Evolutionary conservation across 2,888 invertebrate species (phyloP).

Genomic region (Dicyrtomina minuta): DNA sequence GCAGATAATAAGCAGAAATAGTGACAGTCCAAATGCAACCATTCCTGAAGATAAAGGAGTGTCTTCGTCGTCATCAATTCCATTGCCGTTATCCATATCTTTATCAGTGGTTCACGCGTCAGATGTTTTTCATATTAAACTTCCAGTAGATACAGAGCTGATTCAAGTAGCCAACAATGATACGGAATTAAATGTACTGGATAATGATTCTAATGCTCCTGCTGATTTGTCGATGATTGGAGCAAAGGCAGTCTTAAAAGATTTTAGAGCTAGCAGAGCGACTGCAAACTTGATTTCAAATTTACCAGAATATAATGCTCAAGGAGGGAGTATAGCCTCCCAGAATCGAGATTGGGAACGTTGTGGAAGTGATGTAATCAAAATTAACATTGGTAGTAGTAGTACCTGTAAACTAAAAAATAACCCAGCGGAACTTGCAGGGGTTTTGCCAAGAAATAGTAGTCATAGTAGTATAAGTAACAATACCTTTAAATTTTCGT

Average conservation of each 20-base stretch:
- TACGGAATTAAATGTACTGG: constrained; percentile 15
- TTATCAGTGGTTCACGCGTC: constrained; percentile 28
- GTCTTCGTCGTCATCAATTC: constrained; percentile 31
- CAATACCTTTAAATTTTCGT: constrained; percentile 48
- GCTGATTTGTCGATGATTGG: constrained; percentile 34
- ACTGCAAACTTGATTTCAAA: background rate
- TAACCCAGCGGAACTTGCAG: constrained; percentile 32
- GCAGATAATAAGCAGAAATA: constrained; percentile 27
- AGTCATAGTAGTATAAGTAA: constrained; percentile 13
- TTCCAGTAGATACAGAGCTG: constrained; percentile 20
- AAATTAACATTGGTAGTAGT: constrained; percentile 32
- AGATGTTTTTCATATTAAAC: background rate
- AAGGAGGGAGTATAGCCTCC: constrained; percentile 1
- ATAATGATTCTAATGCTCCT: constrained; percentile 29
- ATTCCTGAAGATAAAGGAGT: constrained; percentile 32
- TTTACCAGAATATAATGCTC: constrained; percentile 4
- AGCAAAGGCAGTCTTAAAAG: constrained; percentile 9
- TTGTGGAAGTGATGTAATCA: constrained; percentile 34
- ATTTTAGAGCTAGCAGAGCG: background rate
- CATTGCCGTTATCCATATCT: constrained; percentile 32
- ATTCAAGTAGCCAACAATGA: constrained; percentile 2
- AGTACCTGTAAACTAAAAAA: constrained; percentile 26
- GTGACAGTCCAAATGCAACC: constrained; percentile 34
- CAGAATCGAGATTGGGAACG: constrained; percentile 35
- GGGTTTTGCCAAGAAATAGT: constrained; percentile 33